These are phyloP conservation scores for Oreochromis grahami DNA, from an alignment of 2,797 vertebrate species.

Conservation along the genomic window DNA sequence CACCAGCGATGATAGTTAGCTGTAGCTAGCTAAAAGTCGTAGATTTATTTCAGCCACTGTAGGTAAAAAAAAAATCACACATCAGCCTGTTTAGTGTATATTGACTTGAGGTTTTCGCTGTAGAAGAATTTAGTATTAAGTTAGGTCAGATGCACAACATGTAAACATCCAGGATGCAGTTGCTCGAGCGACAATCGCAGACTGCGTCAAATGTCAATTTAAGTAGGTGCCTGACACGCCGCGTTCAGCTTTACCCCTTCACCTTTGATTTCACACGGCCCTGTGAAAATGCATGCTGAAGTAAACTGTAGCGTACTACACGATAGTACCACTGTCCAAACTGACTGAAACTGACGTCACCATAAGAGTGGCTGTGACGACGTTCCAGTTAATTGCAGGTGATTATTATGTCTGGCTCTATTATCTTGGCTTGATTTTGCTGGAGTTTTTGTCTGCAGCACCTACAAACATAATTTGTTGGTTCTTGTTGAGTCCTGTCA, in stretches of 20 bases:
- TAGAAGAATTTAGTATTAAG: background rate
- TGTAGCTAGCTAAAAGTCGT: fast-evolving
- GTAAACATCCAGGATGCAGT: background rate
- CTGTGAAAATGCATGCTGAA: background rate
- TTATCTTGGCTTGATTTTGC: background rate
- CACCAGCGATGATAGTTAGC: background rate
- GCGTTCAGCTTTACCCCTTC: fast-evolving
- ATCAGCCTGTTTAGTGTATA: background rate
- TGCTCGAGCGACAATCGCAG: fast-evolving
- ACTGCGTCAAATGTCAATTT: fast-evolving
- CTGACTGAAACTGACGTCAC: background rate
- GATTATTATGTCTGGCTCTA: background rate
- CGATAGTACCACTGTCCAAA: background rate
- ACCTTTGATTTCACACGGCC: background rate
- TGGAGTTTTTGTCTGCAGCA: background rate
- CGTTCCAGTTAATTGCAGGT: background rate
- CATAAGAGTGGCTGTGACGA: background rate
- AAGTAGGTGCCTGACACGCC: fast-evolving
- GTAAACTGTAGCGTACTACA: background rate
- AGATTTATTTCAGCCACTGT: background rate
- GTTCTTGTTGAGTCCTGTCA: background rate
- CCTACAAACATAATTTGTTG: background rate
- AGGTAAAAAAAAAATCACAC: background rate
- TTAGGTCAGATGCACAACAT: background rate
- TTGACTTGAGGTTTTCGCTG: background rate